Evolutionary conservation across 2,888 invertebrate species (phyloP).

Genomic region (Hyles lineata): DNA sequence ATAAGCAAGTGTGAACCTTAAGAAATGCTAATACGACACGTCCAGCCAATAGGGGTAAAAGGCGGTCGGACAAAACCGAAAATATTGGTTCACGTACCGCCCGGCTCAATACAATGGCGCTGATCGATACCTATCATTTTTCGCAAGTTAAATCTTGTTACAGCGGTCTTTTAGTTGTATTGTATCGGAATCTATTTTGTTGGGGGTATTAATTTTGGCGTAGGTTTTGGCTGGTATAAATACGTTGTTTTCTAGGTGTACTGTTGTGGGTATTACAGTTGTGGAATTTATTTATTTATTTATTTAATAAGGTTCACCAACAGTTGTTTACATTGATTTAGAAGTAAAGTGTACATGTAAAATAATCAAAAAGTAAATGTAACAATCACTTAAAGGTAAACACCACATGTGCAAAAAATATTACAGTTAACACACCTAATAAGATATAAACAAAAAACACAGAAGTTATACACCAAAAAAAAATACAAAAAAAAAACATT

Average conservation of each 20-base stretch:
- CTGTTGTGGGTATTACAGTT: not conserved
- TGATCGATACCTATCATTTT: conserved; percentile 45
- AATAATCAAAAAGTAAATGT: too few species aligned
- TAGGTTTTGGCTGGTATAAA: not conserved
- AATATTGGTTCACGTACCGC: conserved; percentile 45
- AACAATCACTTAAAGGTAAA: too few species aligned
- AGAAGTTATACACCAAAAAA: too few species aligned
- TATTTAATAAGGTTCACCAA: too few species aligned
- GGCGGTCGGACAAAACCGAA: conserved; percentile 42
- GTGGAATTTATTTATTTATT: too few species aligned
- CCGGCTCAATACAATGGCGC: conserved; percentile 31
- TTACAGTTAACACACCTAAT: too few species aligned
- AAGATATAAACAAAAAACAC: too few species aligned
- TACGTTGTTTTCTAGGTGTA: not conserved
- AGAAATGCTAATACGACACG: conserved; percentile 45
- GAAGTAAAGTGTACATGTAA: too few species aligned
- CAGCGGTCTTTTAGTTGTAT: not conserved
- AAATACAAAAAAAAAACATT: too few species aligned
- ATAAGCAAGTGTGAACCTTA: conserved; percentile 30
- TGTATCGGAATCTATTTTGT: conserved; percentile 13
- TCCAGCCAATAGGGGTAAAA: conserved; percentile 42
- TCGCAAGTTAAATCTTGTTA: conserved; percentile 27
- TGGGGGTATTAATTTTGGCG: not conserved
- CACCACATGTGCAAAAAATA: too few species aligned
- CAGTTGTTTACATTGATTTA: too few species aligned